These are phyloP conservation scores for Setophaga coronata DNA, from an alignment of 2,113 vertebrate species.

Conservation along the genomic window DNA sequence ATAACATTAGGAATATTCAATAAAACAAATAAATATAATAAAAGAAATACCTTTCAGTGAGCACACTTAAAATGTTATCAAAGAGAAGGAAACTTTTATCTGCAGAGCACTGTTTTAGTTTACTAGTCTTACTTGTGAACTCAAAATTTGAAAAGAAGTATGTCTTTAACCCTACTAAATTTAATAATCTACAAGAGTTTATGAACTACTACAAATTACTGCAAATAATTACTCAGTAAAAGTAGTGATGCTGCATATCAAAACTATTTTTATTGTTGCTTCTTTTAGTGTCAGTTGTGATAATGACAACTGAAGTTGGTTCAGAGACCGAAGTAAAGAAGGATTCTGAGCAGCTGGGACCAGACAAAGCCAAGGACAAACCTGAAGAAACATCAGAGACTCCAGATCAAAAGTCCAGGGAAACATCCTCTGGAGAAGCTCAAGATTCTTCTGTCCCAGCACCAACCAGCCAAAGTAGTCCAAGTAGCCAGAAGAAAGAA, in stretches of 20 bases:
- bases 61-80: background rate
- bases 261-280: slow-evolving; percentile 2
- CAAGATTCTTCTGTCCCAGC: slow-evolving; percentile 29
- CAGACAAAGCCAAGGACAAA: slow-evolving; percentile 64
- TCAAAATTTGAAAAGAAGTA: background rate
- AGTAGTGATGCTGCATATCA: background rate
- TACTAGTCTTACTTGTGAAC: background rate
- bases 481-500: slow-evolving; percentile 73
- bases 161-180: background rate
- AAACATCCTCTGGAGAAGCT: slow-evolving; percentile 37
- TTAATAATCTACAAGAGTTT: background rate
- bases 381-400: slow-evolving; percentile 59
- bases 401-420: slow-evolving; percentile 29
- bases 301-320: slow-evolving; percentile 92
- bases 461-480: slow-evolving; percentile 64
- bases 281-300: slow-evolving; percentile 76
- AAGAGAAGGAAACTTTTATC: background rate
- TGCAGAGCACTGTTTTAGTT: background rate
- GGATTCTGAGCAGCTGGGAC: slow-evolving; percentile 73
- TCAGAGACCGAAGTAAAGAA: slow-evolving; percentile 89
- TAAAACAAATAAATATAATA: background rate
- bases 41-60: background rate
- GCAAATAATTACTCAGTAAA: background rate
- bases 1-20: background rate
- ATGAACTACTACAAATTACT: background rate